A percentile compares a stretch with the other conserved stretches of the same genome.
phyloP scores from a whole-genome alignment of 2,113 vertebrate genomes.

The Barbus barbus region DNA sequence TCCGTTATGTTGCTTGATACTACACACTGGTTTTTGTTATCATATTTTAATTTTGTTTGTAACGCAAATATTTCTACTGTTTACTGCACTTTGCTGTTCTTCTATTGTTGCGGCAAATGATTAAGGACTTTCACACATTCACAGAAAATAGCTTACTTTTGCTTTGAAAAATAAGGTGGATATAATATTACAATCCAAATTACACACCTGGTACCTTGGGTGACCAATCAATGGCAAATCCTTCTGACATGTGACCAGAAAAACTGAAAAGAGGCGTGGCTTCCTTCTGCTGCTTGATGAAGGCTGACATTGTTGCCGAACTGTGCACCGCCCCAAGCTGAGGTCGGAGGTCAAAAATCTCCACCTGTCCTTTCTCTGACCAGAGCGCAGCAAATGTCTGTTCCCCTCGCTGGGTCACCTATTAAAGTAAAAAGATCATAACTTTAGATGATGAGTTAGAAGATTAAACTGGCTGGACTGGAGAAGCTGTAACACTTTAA shows the following conservation, averaged over 20 bases:
- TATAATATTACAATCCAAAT: neutral
- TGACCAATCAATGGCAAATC: constrained; percentile 90
- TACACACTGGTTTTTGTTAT: too few species aligned
- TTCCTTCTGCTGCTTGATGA: constrained; percentile 80
- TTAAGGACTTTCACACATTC: too few species aligned
- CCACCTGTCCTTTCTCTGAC: constrained; percentile 91
- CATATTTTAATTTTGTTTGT: too few species aligned
- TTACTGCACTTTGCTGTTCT: too few species aligned
- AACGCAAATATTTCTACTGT: too few species aligned
- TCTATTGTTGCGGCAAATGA: too few species aligned
- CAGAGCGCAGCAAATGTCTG: constrained; percentile 81
- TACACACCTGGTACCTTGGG: constrained; percentile 80
- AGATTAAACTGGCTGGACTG: neutral
- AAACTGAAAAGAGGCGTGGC: constrained; percentile 82
- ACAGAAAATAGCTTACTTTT: too few species aligned
- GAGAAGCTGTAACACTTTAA: too few species aligned
- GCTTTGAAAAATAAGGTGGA: too few species aligned
- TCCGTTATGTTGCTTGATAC: neutral
- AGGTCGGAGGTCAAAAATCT: constrained; percentile 79
- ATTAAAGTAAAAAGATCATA: neutral
- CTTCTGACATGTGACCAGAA: constrained; percentile 87
- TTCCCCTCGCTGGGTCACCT: constrained; percentile 78
- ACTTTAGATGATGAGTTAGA: neutral
- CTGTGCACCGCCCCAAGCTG: constrained; percentile 84
- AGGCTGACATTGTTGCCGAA: constrained; percentile 77